These are phyloP conservation scores for Pterostichus madidus DNA, from an alignment of 2,888 invertebrate species.

Conservation along the genomic window DNA sequence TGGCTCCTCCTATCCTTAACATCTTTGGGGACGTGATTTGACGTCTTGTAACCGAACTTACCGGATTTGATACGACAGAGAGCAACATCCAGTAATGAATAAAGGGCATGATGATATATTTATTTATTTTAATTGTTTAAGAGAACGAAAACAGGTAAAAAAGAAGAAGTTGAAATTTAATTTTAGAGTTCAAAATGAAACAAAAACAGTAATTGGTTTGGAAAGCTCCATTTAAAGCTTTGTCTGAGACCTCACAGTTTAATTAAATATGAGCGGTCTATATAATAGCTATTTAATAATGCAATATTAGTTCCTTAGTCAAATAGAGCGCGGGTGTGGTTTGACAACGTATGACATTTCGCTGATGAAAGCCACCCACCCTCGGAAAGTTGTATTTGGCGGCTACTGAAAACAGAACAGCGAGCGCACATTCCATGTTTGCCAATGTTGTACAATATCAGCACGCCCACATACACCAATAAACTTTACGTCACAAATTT, in stretches of 20 bases:
- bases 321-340: constrained; percentile 24
- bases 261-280: constrained; percentile 42
- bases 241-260: constrained; percentile 19
- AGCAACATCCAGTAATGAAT: too few species aligned
- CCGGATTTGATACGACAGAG: too few species aligned
- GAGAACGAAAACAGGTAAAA: too few species aligned
- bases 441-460: constrained; percentile 35
- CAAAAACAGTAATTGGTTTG: background rate
- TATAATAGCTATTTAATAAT: constrained; percentile 60
- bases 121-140: too few species aligned
- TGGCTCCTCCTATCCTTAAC: too few species aligned
- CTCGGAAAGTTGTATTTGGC: constrained; percentile 11
- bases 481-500: constrained; percentile 46
- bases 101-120: too few species aligned
- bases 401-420: background rate
- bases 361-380: constrained; percentile 24
- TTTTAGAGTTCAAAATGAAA: too few species aligned
- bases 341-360: constrained; percentile 31
- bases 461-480: constrained; percentile 30
- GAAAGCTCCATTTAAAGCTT: constrained; percentile 12
- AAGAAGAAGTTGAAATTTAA: background rate
- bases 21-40: too few species aligned
- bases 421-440: constrained; percentile 12
- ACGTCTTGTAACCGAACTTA: too few species aligned
- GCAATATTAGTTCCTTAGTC: constrained; percentile 60